A percentile compares a stretch with the other conserved stretches of the same genome.
Conservation (phyloP, 2,797 vertebrate genomes). For the Novumbra hubbsi region DNA sequence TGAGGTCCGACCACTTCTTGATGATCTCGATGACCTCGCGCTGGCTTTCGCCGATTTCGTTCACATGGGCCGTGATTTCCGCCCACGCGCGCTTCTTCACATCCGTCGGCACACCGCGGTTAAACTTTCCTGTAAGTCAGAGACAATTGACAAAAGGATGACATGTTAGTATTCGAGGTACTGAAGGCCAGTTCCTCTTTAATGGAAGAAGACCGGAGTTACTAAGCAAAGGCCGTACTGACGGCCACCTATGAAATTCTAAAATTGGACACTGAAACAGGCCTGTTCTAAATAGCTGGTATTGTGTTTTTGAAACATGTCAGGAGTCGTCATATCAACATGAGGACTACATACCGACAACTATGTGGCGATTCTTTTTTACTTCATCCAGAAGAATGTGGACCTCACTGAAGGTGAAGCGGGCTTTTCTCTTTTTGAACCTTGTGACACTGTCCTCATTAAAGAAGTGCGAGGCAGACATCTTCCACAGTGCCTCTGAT, state of each 20-base stretch:
- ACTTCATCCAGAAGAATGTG: slow-evolving; percentile 81
- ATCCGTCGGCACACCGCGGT: slow-evolving; percentile 71
- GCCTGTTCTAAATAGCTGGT: neutral
- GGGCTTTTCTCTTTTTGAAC: slow-evolving; percentile 79
- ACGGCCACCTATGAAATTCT: neutral
- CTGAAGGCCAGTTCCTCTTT: neutral
- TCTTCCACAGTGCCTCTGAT: slow-evolving; percentile 44
- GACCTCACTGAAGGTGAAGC: slow-evolving; percentile 78
- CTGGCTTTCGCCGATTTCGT: slow-evolving; percentile 78
- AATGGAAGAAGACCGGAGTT: neutral
- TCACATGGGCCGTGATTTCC: slow-evolving; percentile 75
- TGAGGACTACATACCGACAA: slow-evolving; percentile 70
- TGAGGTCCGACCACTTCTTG: slow-evolving; percentile 80
- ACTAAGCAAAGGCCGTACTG: neutral
- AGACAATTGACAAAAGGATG: neutral
- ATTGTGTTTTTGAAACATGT: neutral
- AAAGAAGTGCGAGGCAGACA: slow-evolving; percentile 66
- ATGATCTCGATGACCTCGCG: slow-evolving; percentile 78
- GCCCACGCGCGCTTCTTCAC: slow-evolving; percentile 77
- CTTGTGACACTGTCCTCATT: slow-evolving; percentile 64
- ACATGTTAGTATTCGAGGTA: neutral
- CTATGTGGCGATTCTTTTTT: slow-evolving; percentile 72
- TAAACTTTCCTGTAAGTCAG: slow-evolving; percentile 70
- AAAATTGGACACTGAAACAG: neutral
- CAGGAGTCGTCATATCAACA: neutral